Percentiles rank a stretch among this genome's conserved stretches.
phyloP scores from a whole-genome alignment of 2,113 vertebrate genomes.

The Donacobius atricapilla region DNA sequence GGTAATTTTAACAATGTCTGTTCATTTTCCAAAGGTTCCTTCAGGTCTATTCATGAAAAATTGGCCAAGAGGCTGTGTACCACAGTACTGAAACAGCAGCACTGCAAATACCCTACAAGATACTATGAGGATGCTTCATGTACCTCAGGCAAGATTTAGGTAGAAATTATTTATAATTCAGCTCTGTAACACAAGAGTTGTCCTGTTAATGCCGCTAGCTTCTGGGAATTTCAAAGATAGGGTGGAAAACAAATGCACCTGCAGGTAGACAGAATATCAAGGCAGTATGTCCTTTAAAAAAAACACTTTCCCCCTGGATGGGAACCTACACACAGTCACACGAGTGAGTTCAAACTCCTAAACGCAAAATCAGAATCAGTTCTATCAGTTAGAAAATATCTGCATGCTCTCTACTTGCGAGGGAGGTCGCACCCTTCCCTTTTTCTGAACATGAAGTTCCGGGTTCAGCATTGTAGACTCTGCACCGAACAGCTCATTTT shows the following conservation, averaged over 20 bases:
- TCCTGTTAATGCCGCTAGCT: background rate
- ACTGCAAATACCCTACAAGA: background rate
- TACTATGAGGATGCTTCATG: background rate
- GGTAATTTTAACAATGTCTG: background rate
- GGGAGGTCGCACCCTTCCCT: background rate
- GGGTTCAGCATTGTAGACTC: background rate
- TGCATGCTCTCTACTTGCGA: background rate
- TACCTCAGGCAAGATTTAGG: background rate
- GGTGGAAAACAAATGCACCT: background rate
- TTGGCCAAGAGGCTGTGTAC: background rate
- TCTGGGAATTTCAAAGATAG: background rate
- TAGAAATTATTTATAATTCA: background rate
- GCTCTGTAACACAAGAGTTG: background rate
- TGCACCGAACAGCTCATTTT: background rate
- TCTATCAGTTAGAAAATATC: background rate
- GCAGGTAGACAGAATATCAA: background rate
- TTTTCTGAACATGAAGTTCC: background rate
- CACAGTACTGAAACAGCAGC: background rate
- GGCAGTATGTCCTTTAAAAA: background rate
- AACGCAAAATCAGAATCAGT: background rate
- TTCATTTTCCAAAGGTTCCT: background rate
- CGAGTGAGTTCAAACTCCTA: background rate
- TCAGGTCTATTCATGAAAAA: background rate
- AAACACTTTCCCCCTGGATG: fast-evolving
- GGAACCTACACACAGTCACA: background rate